Conservation (phyloP, 2,797 vertebrate genomes). For the Tauraco hartlaubi region DNA sequence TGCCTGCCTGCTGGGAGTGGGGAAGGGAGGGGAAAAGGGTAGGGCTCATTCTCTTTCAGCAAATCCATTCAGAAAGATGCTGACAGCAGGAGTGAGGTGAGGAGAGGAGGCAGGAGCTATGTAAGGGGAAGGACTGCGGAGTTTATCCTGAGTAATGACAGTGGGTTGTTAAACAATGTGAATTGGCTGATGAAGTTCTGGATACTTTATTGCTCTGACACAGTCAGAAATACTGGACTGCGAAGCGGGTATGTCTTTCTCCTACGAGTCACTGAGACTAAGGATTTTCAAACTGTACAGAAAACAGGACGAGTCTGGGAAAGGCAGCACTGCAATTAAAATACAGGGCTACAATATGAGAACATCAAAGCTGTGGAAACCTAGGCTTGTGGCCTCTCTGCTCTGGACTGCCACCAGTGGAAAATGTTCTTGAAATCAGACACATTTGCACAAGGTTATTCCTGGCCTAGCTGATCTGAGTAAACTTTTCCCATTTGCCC, state of each 20-base stretch:
- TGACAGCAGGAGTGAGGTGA: slow-evolving; percentile 51
- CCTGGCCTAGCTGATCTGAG: background rate
- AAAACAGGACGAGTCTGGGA: background rate
- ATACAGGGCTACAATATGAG: background rate
- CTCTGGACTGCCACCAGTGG: background rate
- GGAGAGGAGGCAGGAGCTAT: background rate
- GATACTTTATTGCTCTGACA: background rate
- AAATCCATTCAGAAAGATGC: slow-evolving; percentile 59
- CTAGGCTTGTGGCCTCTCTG: background rate
- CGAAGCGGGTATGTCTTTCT: background rate
- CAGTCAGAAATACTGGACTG: background rate
- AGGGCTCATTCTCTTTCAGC: background rate
- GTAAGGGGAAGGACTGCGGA: background rate
- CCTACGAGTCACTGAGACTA: fast-evolving
- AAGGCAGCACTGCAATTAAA: background rate
- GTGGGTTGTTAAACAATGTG: background rate
- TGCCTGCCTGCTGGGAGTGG: slow-evolving; percentile 63
- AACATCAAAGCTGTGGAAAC: background rate
- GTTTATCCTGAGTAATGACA: background rate
- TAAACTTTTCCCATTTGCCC: background rate
- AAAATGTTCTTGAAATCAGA: background rate
- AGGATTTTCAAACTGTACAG: background rate
- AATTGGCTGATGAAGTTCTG: background rate
- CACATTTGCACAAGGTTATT: background rate
- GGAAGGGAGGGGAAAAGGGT: slow-evolving; percentile 11